Evolutionary conservation across 2,113 vertebrate genomes (phyloP).

Genomic region (Anthoscopus minutus): DNA sequence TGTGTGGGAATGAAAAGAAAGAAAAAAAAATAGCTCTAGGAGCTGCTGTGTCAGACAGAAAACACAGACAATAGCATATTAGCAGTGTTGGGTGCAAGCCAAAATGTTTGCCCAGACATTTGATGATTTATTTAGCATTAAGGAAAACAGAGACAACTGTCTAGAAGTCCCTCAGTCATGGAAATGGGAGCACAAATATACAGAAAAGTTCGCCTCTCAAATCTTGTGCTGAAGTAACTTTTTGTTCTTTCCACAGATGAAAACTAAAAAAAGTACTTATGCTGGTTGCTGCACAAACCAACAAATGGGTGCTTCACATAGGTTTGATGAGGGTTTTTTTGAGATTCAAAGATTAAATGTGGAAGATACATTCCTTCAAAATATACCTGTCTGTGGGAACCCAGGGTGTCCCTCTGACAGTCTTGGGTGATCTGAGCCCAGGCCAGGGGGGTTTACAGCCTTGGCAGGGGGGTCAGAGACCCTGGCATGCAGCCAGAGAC

Average conservation of each 20-base stretch:
- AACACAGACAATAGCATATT: constrained; percentile 42
- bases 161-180: constrained; percentile 10
- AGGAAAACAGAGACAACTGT: constrained; percentile 47
- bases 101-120: constrained; percentile 44
- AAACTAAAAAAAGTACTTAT: background rate
- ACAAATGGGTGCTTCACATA: background rate
- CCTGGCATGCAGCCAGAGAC: too few species aligned
- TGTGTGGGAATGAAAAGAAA: constrained; percentile 30
- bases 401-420: too few species aligned
- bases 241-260: background rate
- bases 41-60: constrained; percentile 40
- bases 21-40: background rate
- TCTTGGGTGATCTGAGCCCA: too few species aligned
- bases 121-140: constrained; percentile 56
- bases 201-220: background rate
- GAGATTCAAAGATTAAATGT: background rate
- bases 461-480: too few species aligned
- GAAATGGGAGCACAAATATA: background rate
- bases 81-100: background rate
- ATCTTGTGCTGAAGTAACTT: background rate
- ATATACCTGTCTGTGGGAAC: background rate
- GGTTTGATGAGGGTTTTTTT: background rate
- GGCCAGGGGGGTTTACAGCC: too few species aligned
- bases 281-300: background rate
- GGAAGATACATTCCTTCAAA: background rate